A percentile compares a stretch with the other conserved stretches of the same genome.
These are phyloP conservation scores for Terebella lapidaria DNA, from an alignment of 2,888 invertebrate species.

Conservation along the genomic window DNA sequence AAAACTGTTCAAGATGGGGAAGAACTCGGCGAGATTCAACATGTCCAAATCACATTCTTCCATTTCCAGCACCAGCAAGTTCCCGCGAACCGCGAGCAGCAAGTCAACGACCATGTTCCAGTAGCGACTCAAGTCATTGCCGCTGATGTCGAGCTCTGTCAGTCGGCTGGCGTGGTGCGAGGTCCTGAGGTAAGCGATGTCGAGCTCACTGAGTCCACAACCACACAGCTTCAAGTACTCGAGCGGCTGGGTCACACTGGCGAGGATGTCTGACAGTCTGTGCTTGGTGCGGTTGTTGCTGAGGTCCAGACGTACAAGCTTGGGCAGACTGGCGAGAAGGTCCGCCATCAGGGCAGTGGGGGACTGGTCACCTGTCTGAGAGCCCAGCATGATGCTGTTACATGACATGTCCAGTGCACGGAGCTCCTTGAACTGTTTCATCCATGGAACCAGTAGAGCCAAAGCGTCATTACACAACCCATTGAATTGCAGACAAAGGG, in stretches of 20 bases:
- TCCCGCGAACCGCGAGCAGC: slow-evolving; percentile 21
- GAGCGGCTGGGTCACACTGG: slow-evolving; percentile 29
- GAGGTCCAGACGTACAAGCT: slow-evolving; percentile 38
- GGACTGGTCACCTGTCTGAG: slow-evolving; percentile 4
- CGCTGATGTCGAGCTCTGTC: slow-evolving; percentile 41
- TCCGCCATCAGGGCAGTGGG: slow-evolving; percentile 20
- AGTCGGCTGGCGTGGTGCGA: slow-evolving; percentile 34
- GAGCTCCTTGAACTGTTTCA: slow-evolving; percentile 33
- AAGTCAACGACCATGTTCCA: slow-evolving; percentile 19
- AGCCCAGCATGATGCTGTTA: slow-evolving; percentile 36
- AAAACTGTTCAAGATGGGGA: slow-evolving; percentile 21
- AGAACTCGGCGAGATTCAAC: slow-evolving; percentile 22
- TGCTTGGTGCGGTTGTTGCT: slow-evolving; percentile 42
- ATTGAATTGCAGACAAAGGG: slow-evolving; percentile 43
- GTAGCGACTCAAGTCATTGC: slow-evolving; percentile 31
- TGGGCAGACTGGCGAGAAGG: slow-evolving; percentile 28
- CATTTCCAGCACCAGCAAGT: slow-evolving; percentile 35
- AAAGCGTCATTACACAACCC: slow-evolving; percentile 37
- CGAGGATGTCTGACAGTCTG: slow-evolving; percentile 32
- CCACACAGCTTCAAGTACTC: slow-evolving; percentile 37
- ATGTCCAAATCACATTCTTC: slow-evolving; percentile 35
- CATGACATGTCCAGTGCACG: slow-evolving; percentile 45
- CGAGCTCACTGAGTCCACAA: slow-evolving; percentile 36
- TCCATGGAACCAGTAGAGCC: slow-evolving; percentile 30
- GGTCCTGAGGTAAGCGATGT: slow-evolving; percentile 33